Conservation (phyloP, 2,888 invertebrate species). For the Elaeidobius kamerunicus region DNA sequence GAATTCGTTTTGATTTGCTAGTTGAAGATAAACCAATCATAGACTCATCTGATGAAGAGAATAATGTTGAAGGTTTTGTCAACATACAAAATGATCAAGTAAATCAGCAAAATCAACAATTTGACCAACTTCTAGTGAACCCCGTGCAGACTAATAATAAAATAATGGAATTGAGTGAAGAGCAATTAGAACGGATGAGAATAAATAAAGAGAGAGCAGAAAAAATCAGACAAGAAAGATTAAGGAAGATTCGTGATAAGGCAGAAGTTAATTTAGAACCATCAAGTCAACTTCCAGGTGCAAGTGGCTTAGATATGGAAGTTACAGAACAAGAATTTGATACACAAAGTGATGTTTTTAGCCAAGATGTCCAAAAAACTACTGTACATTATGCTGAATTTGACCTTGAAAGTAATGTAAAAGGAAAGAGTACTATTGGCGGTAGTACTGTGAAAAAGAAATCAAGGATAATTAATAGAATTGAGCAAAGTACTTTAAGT, state of each 20-base stretch:
- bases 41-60: conserved; percentile 44
- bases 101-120: conserved; percentile 24
- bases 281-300: conserved; percentile 15
- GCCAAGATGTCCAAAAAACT: not conserved
- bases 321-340: not conserved
- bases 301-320: conserved; percentile 12
- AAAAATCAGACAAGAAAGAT: conserved; percentile 44
- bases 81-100: conserved; percentile 24
- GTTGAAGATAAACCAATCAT: conserved; percentile 49
- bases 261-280: conserved; percentile 13
- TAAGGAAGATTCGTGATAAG: conserved; percentile 30
- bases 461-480: not conserved
- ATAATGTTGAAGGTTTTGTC: conserved; percentile 56
- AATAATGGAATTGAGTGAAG: conserved; percentile 52
- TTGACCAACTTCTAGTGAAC: conserved; percentile 32
- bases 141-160: not conserved
- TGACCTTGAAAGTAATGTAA: conserved; percentile 12
- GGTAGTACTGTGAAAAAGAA: conserved; percentile 12
- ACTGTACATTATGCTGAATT: not conserved
- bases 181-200: conserved; percentile 67
- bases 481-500: not conserved
- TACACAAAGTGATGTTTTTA: not conserved
- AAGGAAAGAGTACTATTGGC: conserved; percentile 9
- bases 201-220: conserved; percentile 48
- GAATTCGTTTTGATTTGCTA: conserved; percentile 61